A percentile compares a stretch with the other conserved stretches of the same genome.
Evolutionary conservation across 2,888 invertebrate genomes (phyloP).

Genomic region (Tetragonula carbonaria): DNA sequence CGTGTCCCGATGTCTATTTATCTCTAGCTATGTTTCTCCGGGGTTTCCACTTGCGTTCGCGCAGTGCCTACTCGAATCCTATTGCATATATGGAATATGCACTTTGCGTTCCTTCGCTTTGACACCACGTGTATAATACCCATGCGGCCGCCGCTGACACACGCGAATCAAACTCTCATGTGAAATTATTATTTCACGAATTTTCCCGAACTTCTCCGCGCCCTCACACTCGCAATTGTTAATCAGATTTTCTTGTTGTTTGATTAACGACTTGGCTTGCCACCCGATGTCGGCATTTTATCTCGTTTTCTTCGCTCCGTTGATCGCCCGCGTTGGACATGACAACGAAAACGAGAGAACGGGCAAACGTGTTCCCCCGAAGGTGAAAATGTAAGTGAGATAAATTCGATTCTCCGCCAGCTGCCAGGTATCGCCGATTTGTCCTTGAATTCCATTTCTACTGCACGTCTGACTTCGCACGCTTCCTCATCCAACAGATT

Average conservation of each 20-base stretch:
- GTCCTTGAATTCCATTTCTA: background rate
- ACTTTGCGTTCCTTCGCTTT: slow-evolving; percentile 32
- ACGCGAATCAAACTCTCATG: slow-evolving; percentile 8
- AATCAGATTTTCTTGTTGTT: slow-evolving; percentile 15
- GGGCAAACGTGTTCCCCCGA: background rate
- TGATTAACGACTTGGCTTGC: slow-evolving; percentile 13
- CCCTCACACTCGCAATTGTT: background rate
- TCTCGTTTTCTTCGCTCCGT: background rate
- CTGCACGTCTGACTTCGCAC: background rate
- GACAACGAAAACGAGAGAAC: background rate
- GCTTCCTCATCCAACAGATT: background rate
- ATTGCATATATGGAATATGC: slow-evolving; percentile 57
- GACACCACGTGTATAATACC: slow-evolving; percentile 37
- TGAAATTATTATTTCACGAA: background rate
- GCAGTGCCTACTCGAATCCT: slow-evolving; percentile 27
- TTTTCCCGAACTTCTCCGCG: too few species aligned
- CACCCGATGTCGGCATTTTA: slow-evolving; percentile 1
- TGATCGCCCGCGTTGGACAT: background rate
- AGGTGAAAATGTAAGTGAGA: slow-evolving; percentile 18
- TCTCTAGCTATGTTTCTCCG: slow-evolving; percentile 29
- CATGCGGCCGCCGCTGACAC: background rate
- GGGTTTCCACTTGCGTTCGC: slow-evolving; percentile 35
- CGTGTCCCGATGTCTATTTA: slow-evolving; percentile 34
- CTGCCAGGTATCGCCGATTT: background rate
- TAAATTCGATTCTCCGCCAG: slow-evolving; percentile 2